Conservation (phyloP, 2,888 invertebrate genomes). For the Ischnus inquisitorius region DNA sequence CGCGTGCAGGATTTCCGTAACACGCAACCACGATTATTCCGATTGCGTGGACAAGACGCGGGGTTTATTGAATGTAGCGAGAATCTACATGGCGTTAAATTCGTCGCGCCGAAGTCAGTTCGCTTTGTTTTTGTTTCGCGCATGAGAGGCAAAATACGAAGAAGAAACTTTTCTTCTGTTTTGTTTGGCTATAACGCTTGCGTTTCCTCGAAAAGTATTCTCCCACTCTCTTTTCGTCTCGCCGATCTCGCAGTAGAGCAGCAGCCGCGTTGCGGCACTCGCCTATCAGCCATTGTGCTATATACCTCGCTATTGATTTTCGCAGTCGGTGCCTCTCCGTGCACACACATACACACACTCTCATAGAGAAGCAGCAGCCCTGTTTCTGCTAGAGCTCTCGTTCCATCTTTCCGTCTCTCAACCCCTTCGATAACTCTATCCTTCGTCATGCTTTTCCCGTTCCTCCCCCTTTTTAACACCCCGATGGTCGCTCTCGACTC, state of each 20-base stretch:
- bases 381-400: constrained; percentile 41
- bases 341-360: constrained; percentile 47
- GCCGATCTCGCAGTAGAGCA: constrained; percentile 15
- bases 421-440: constrained; percentile 41
- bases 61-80: not conserved
- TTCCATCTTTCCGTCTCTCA: constrained; percentile 35
- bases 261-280: constrained; percentile 72
- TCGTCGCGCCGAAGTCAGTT: not conserved
- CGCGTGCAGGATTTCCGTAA: constrained; percentile 47
- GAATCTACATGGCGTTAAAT: not conserved
- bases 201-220: not conserved
- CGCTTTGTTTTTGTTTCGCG: not conserved
- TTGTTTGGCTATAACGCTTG: constrained; percentile 18
- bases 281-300: constrained; percentile 78
- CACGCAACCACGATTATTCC: constrained; percentile 57
- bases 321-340: constrained; percentile 70
- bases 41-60: constrained; percentile 34
- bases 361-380: constrained; percentile 35
- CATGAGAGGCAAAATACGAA: not conserved
- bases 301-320: constrained; percentile 78
- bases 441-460: constrained; percentile 40
- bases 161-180: constrained; percentile 26
- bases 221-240: constrained; percentile 23
- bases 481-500: constrained; percentile 13
- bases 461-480: constrained; percentile 45